Evolutionary conservation across 2,888 invertebrate species (phyloP), one percentile per base, ranked within the genome.

Genomic region (Microctonus brassicae): DNA sequence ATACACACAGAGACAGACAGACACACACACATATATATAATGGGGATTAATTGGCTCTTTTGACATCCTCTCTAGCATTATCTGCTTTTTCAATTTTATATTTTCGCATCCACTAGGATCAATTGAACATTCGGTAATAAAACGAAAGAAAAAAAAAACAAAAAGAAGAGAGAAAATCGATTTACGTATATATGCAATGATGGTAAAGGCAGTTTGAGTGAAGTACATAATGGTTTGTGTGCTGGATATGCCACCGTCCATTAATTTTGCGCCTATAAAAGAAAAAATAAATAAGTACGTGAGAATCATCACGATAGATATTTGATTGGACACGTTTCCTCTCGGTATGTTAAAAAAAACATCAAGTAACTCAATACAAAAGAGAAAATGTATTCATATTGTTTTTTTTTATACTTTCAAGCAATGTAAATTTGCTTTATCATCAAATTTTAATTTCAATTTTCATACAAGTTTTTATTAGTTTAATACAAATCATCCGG

Each of bases 181-280:
- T 34, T 60, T 60, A 53, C 52, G 53, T 55, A 42, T 13, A 29
- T 42, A 20, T n/a, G 29, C 22, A 53, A 34, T 67, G 36, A 71
- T 11, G 42, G 34, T 60, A 68, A 67, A 53, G 65, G 29, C 52
- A 70, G 63, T 62, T 68, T 47, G 20, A 7, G 47, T 47, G 47
- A 47, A 17, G n/a, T 47, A 17, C 4, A 17, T 47, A 17, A 7
- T 17, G 47, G 47, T 17, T 47, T 47, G 17, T 39, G 39, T 47
- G 17, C 17, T n/a, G 4, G 26, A 57, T 6, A n/a, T 26, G 24
- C 29, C 26, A 34, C 33, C 34, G n/a, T 58, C 58, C 63, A 60
- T 52, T 74, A 77, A 70, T 77, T 70, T 71, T 77, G 68, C 58
- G 57, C 73, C 74, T 74, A 69, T 7, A 70, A 74, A 57, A 53